A percentile compares a stretch with the other conserved stretches of the same genome.
These are phyloP conservation scores for Chaetorhynchus papuensis DNA, from an alignment of 2,113 vertebrate species.

Conservation along the genomic window DNA sequence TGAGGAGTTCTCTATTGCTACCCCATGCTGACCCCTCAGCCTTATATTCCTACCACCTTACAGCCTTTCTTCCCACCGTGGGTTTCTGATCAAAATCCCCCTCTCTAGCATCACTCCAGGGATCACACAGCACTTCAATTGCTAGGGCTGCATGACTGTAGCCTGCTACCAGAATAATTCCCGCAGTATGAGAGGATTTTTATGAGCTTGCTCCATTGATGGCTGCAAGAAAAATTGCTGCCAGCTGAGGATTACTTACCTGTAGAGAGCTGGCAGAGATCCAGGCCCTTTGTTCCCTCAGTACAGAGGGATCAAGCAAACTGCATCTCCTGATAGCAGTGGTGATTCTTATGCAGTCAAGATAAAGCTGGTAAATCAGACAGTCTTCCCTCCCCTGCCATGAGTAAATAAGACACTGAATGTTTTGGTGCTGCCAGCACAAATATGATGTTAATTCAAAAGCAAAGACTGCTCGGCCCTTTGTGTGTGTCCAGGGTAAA, in stretches of 20 bases:
- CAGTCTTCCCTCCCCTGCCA: accelerated
- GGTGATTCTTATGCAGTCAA: not conserved
- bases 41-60: not conserved
- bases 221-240: not conserved
- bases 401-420: not conserved
- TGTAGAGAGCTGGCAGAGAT: not conserved
- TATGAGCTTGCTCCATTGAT: not conserved
- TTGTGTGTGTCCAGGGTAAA: not conserved
- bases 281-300: slow-evolving; percentile 12
- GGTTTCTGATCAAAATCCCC: not conserved
- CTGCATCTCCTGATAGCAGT: not conserved
- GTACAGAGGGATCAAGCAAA: not conserved
- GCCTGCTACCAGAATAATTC: not conserved
- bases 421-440: not conserved
- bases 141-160: not conserved
- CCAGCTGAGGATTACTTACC: not conserved
- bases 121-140: not conserved
- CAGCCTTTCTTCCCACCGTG: not conserved
- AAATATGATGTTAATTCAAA: not conserved
- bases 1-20: not conserved
- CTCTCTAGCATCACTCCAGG: not conserved
- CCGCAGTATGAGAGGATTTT: not conserved
- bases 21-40: not conserved
- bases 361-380: not conserved
- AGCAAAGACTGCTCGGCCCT: not conserved